phyloP scores from a whole-genome alignment of 2,797 vertebrate genomes.

The Gymnothorax reevesii region DNA sequence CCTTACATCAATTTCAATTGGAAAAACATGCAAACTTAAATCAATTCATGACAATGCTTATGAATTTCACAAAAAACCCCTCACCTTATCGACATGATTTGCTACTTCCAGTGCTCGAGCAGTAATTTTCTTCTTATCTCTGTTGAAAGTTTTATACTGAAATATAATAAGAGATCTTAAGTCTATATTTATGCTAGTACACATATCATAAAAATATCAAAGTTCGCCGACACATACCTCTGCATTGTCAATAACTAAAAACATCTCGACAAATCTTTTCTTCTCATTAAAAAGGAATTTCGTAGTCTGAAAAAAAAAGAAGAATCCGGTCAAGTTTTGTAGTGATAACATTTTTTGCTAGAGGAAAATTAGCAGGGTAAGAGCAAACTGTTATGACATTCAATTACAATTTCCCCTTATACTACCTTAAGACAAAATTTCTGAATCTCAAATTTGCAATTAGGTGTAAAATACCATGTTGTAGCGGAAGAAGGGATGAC shows the following conservation, averaged over 20 bases:
- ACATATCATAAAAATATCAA: neutral
- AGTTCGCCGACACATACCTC: slow-evolving; percentile 71
- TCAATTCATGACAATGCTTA: neutral
- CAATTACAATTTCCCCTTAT: neutral
- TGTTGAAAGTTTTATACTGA: slow-evolving; percentile 49
- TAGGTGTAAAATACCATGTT: neutral
- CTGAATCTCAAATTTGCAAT: neutral
- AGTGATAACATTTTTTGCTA: neutral
- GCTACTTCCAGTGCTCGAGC: slow-evolving; percentile 76
- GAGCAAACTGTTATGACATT: neutral
- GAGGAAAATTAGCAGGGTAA: neutral
- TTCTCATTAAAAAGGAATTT: slow-evolving; percentile 46
- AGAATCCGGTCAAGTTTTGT: neutral
- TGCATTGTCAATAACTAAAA: slow-evolving; percentile 79
- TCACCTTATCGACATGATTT: slow-evolving; percentile 89
- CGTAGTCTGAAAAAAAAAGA: slow-evolving; percentile 59
- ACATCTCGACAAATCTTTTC: slow-evolving; percentile 80
- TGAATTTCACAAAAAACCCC: neutral
- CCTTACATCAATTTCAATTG: neutral
- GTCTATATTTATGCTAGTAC: neutral
- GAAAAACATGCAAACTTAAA: neutral
- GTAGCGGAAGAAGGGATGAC: neutral
- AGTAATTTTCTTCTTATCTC: slow-evolving; percentile 55
- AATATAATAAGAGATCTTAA: slow-evolving; percentile 17
- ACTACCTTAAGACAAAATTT: neutral